Conservation (phyloP, 2,797 vertebrate species). For the Fistularia commersonii region DNA sequence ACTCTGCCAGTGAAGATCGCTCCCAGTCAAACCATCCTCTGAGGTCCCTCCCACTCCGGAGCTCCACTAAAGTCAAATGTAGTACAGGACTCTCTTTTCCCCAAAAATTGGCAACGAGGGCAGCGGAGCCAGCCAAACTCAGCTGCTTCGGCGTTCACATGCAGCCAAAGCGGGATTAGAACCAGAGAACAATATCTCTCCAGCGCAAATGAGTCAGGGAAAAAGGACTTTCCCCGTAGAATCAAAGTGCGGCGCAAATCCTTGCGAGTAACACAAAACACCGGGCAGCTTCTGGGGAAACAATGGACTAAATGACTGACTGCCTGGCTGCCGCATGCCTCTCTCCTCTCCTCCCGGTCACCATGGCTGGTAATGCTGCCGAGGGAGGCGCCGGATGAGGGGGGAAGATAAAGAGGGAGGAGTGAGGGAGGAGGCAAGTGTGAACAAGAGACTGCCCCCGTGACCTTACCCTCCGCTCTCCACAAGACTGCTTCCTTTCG, state of each 20-base stretch:
- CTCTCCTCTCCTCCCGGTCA: constrained; percentile 37
- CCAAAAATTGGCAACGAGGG: constrained; percentile 11
- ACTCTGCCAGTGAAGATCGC: constrained; percentile 8
- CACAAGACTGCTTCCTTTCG: not conserved
- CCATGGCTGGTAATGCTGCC: constrained; percentile 37
- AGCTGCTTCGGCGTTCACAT: constrained; percentile 9
- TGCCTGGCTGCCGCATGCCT: constrained; percentile 40
- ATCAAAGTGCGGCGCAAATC: constrained; percentile 4
- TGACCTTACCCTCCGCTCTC: constrained; percentile 15
- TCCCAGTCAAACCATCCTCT: constrained; percentile 39
- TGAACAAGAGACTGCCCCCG: constrained; percentile 39
- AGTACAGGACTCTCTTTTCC: constrained; percentile 14
- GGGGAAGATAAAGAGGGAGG: constrained; percentile 31
- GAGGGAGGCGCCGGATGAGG: constrained; percentile 33
- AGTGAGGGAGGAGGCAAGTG: constrained; percentile 44
- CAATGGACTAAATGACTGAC: constrained; percentile 33
- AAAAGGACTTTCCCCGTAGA: not conserved
- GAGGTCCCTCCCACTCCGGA: constrained; percentile 21
- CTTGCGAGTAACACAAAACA: not conserved
- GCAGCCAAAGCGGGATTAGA: constrained; percentile 16
- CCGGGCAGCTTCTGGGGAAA: constrained; percentile 22
- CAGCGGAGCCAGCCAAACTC: constrained; percentile 20
- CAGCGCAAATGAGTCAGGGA: constrained; percentile 2
- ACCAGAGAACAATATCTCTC: constrained; percentile 11
- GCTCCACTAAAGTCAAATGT: constrained; percentile 25